phyloP scores from a whole-genome alignment of 2,113 vertebrate species.

The Poeciliopsis occidentalis region DNA sequence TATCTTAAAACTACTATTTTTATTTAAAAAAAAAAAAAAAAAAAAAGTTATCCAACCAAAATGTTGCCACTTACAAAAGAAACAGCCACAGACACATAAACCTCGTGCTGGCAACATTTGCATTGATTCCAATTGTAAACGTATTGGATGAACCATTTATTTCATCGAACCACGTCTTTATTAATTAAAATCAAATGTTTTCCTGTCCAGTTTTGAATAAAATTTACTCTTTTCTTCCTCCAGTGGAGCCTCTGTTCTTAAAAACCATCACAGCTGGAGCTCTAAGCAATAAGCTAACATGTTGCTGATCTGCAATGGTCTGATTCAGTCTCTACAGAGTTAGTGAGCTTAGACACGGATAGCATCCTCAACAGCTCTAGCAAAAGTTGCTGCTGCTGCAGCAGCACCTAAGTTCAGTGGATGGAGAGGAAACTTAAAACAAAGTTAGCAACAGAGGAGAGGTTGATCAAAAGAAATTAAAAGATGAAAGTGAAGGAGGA shows the following conservation, averaged over 20 bases:
- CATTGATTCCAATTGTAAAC: neutral
- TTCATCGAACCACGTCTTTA: too few species aligned
- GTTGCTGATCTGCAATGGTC: too few species aligned
- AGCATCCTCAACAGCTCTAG: neutral
- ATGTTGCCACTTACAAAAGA: too few species aligned
- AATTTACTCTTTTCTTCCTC: neutral
- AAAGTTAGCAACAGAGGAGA: conserved; percentile 47
- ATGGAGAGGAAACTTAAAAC: conserved; percentile 5
- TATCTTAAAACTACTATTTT: neutral
- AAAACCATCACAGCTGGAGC: too few species aligned
- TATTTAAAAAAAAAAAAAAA: too few species aligned
- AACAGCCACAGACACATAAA: too few species aligned
- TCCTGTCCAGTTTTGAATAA: neutral
- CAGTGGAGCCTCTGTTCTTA: too few species aligned
- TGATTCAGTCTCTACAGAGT: too few species aligned
- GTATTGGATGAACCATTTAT: neutral
- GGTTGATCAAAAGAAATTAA: conserved; percentile 34
- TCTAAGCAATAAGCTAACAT: too few species aligned
- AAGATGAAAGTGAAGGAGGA: conserved; percentile 41
- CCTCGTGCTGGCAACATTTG: too few species aligned
- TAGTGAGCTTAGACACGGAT: too few species aligned
- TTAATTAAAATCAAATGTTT: too few species aligned
- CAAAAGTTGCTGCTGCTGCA: neutral
- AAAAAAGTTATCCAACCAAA: neutral
- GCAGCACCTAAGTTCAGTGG: neutral